Evolutionary conservation across 1,140 invertebrate genomes (phyloP), one percentile per base, ranked within the genome.

Genomic region (Leptinotarsa defecta): DNA sequence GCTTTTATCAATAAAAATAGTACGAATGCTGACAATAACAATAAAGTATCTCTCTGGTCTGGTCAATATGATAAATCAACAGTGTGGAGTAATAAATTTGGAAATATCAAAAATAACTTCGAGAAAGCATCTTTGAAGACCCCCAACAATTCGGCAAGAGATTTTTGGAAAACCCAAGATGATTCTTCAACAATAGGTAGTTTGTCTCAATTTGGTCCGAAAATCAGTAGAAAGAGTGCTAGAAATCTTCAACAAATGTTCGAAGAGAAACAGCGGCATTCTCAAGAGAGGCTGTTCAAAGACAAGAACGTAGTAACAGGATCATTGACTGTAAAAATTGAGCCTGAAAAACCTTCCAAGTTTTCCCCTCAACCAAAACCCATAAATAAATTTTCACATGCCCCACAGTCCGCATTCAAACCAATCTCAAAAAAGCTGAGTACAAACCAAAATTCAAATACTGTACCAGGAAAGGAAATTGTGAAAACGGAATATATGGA

Each of bases 21-120:
- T 83, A 13, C 48, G 62, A 65, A 48, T 20, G 4, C 61, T 19
- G 85, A 90, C 70, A 81, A 88, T 76, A 81, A 84, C 70, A 64
- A 80, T 13, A 76, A 78, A 22, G 71, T 69, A 3, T 77, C 82
- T 19, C 34, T 81, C 1, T 85, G 83, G 84, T 69, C 86, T 85
- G 74, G 77, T 15, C 85, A 80, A 79, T 77, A 52, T 84, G 81
- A 73, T 74, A 83, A 83, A 71, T 83, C 85, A 24, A 71, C 80
- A 13, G 68, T 77, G 80, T 79, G 86, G 82, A 73, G 86, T 64
- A 93, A 89, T 79, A 89, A 93, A 69, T 96, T 96, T 83, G 93
- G 92, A 1, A 93, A 94, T 77, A 92, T 96, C 13, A 95, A 95
- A 84, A 94, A 93, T n/a, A 88, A 92, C 4, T 96, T 96, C 83